Percentiles rank a stretch among this genome's conserved stretches.
These are phyloP conservation scores for Torymus tubicola DNA, from an alignment of 2,888 invertebrate species.

Conservation along the genomic window DNA sequence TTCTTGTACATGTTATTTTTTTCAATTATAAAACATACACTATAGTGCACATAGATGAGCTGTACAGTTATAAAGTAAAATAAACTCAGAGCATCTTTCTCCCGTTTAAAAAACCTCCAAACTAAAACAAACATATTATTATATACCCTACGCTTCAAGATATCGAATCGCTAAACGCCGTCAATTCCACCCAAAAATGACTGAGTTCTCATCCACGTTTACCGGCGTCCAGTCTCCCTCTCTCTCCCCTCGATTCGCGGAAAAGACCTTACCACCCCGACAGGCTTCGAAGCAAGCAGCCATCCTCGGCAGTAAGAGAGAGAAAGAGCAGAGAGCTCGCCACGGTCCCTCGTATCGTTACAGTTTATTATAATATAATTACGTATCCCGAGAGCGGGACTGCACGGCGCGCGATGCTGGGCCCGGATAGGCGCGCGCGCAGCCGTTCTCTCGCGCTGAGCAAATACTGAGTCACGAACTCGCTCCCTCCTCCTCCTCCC, in stretches of 20 bases:
- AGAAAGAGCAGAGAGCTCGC: constrained; percentile 36
- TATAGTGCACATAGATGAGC: too few relatives aligned
- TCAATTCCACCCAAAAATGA: too few relatives aligned
- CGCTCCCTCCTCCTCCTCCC: constrained; percentile 56
- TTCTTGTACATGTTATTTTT: too few relatives aligned
- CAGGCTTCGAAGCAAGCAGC: constrained; percentile 38
- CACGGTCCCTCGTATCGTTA: constrained; percentile 68
- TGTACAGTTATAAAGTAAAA: too few relatives aligned
- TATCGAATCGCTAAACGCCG: too few relatives aligned
- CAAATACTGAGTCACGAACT: constrained; percentile 76
- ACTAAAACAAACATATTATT: too few relatives aligned
- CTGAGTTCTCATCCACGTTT: too few relatives aligned
- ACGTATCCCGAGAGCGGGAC: constrained; percentile 73
- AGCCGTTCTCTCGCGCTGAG: constrained; percentile 66
- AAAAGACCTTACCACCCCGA: constrained; percentile 55
- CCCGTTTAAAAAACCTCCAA: too few relatives aligned
- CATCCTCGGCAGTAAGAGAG: neutral
- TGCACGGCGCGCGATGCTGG: constrained; percentile 51
- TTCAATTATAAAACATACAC: too few relatives aligned
- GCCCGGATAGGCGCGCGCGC: constrained; percentile 63
- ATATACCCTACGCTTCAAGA: too few relatives aligned
- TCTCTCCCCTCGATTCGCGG: constrained; percentile 32
- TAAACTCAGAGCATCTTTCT: too few relatives aligned
- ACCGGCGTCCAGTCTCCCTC: neutral
- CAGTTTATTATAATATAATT: constrained; percentile 76